Evolutionary conservation across 2,113 vertebrate genomes (phyloP), one percentile per base, ranked within the genome.

Genomic region (Takifugu bimaculatus): DNA sequence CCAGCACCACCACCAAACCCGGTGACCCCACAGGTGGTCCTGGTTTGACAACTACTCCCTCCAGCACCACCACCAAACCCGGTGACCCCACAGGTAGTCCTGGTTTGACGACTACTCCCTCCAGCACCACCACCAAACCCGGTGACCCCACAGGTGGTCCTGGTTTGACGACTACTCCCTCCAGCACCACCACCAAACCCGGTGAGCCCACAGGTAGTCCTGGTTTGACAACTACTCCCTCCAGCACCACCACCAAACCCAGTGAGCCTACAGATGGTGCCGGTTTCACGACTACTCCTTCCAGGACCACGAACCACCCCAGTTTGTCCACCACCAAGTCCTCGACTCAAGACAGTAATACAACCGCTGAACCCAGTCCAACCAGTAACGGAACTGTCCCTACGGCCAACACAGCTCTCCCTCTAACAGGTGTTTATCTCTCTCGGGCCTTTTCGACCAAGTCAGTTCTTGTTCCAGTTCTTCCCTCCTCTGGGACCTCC

Each of bases 391-490:
- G 54, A 45, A 52, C 48, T 26, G 1, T 25, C 49, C 44, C 67
- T 25, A 59, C 73, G 29, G 13, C 32, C 57, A 68, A 54, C 54
- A 68, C 71, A 54, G 54, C 58, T 54, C 53, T 29, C 5, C 50
- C 64, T 47, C 25, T 4, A 47, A 71, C 75, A 85, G 79, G 82
- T 83, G 70, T 6, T 14, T 62, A 54, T 26, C 32, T 68, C 20
- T 14, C 27, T 10, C 20, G 13, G 42, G 39, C 20, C 6, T 44
- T 50, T 50, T 50, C 48, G 20, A 45, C 44, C 44, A 15, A 45
- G 44, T 39, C 35, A 48, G 45, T 20, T 26, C 15, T 50, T 39
- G 35, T 51, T 51, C 50, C 50, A 3, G 50, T 27, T 26, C 20
- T 4, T 45, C 13, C 44, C 44, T 45, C 12, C 3, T 45, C 44